Evolutionary conservation across 2,888 invertebrate species (phyloP).

Genomic region (Leptothorax acervorum): DNA sequence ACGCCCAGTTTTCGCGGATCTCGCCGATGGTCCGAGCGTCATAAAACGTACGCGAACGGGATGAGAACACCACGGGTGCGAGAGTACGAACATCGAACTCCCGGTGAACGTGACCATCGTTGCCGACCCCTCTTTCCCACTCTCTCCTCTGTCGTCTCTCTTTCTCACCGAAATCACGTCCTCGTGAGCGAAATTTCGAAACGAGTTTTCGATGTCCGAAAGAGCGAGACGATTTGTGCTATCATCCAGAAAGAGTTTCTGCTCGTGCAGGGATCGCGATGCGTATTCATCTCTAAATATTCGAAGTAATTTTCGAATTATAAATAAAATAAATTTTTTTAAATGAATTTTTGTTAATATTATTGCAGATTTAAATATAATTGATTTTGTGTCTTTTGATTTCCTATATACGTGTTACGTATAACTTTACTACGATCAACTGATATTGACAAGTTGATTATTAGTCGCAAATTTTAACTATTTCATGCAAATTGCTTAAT

Average conservation of each 20-base stretch:
- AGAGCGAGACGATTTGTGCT: constrained; percentile 15
- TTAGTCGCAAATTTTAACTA: neutral
- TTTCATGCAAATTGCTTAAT: neutral
- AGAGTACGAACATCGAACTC: constrained; percentile 24
- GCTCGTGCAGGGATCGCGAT: neutral
- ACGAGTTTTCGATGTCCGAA: constrained; percentile 21
- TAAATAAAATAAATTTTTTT: neutral
- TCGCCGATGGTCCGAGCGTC: constrained; percentile 28
- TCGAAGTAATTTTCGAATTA: neutral
- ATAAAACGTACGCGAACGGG: constrained; percentile 37
- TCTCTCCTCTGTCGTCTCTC: neutral
- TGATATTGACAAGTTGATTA: neutral
- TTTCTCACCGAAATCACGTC: constrained; percentile 27
- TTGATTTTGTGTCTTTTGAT: neutral
- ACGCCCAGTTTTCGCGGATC: constrained; percentile 19
- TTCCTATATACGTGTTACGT: neutral
- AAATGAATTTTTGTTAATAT: neutral
- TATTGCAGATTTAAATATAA: neutral
- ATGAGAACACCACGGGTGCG: neutral
- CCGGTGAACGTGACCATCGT: constrained; percentile 41
- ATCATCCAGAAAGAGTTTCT: constrained; percentile 8
- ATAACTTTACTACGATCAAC: neutral
- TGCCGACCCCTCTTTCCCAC: neutral
- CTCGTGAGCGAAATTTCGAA: constrained; percentile 26
- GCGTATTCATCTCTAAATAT: constrained; percentile 8